Evolutionary conservation across 1,140 invertebrate genomes (phyloP).

Genomic region (Heliconius eleuchia): DNA sequence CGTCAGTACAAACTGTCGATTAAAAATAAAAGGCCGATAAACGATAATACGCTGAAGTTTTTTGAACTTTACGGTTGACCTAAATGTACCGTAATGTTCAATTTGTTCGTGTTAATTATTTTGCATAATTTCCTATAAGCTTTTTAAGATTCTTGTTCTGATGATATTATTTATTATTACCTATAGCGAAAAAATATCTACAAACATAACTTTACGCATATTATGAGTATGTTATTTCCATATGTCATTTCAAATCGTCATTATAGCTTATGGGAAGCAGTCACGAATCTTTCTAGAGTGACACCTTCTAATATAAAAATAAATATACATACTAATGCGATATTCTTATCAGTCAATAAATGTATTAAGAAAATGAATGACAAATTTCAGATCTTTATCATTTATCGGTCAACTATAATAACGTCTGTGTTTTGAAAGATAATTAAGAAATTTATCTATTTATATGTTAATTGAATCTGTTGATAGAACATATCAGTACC

Average conservation of each 20-base stretch:
- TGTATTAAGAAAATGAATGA: not conserved
- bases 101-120: constrained; percentile 24
- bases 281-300: not conserved
- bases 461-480: no score
- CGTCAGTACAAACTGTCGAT: not conserved
- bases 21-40: constrained; percentile 24
- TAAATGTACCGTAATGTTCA: constrained; percentile 21
- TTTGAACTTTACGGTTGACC: constrained; percentile 27
- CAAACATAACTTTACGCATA: not conserved
- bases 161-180: not conserved
- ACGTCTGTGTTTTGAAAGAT: not conserved
- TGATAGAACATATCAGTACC: no score
- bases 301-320: not conserved
- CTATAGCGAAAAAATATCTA: not conserved
- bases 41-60: constrained; percentile 9
- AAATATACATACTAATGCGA: not conserved
- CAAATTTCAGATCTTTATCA: not conserved
- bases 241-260: not conserved
- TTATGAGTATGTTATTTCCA: not conserved
- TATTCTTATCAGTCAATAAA: not conserved
- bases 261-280: not conserved
- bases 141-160: not conserved
- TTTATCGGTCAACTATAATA: not conserved
- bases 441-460: not conserved
- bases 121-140: not conserved